Evolutionary conservation across 2,113 vertebrate species (phyloP), one percentile per base, ranked within the genome.

Genomic region (Catagonus wagneri): DNA sequence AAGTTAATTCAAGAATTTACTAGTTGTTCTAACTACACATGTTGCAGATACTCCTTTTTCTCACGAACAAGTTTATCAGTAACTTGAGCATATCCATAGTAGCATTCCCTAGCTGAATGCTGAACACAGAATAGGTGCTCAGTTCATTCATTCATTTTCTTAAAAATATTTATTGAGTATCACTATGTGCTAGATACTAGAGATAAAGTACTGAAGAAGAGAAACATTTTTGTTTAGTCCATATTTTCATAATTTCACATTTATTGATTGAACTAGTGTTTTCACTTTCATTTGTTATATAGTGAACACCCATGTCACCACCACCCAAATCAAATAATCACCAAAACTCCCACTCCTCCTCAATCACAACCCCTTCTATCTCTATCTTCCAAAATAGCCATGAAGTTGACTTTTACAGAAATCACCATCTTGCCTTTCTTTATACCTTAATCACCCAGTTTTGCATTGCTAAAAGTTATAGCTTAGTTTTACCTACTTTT

Each of bases 391-490:
- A 92, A 27, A 72, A 66, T 39, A 61, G 25, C 2, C 25, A 65
- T n/a, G 29, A 75, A 75, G 27, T 60, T 56, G 32, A 50, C 36
- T 81, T 66, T 58, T 34, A 65, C 19, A 85, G 22, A 93, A 93
- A 92, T 56, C 2, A n/a, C 15, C 2, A 89, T 80, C 25, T 92
- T 85, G 3, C 22, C 56, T 95, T 95, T 80, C 71, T 92, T 80
- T 81, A 36, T 83, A 76, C 15, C 65, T 89, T 60, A 19, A 79
- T 76, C 2, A 71, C 7, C 23, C 52, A 23, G 34, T 93, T 85
- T n/a, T 83, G 10, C 75, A 63, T 69, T 84, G 20, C 32, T 86
- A 20, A 71, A 6, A 10, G 80, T 76, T 65, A n/a, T 44, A 2
- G 54, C 36, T 92, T 29, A 36, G 20, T 50, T 94, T 94, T 80